Base-by-base conservation (phyloP, 2,113 vertebrate genomes). In the Vimba vimba region DNA sequence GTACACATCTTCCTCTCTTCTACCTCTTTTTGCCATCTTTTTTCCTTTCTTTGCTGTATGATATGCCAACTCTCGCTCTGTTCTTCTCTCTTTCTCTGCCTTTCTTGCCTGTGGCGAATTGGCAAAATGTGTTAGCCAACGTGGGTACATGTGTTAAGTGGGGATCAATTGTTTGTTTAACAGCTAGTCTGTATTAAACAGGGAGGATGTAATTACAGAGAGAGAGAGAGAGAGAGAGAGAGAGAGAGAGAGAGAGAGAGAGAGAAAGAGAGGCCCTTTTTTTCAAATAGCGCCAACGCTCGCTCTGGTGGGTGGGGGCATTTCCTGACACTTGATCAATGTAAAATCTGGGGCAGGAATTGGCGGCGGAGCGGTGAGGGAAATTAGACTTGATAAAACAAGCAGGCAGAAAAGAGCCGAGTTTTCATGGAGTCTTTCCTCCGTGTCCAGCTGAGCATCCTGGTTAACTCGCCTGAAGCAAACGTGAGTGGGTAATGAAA, bases 61-160 rank as follows among this genome's bases (percentile, higher is more conserved):
- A 47, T n/a, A 33, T 30, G 69, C 77, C 60, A 68, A 21, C 83
- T 76, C 75, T 83, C 33, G 17, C 64, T 52, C 78, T 64, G 6
- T n/a, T 15, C 50, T 45, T 74, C 30, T 47, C n/a, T 52, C 66
- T 59, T 68, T 71, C 55, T 52, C 30, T 74, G 76, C 36, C 77
- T 77, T 27, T 88, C 75, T 93, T 94, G 94, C 96, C 95, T 94
- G 95, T 96, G 96, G 96, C 95, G 94, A 96, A 95, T 96, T 96
- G 96, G 96, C 95, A 96, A 96, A 95, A 96, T 94, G 94, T 94
- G 92, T 96, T 95, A 95, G 94, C 95, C 94, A 95, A 96, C 94
- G 93, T 92, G 92, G 93, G 91, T 96, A 94, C 92, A 95, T 91
- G 94, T 95, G 94, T 96, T 94, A 92, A 93, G 93, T 91, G 87